phyloP scores from a whole-genome alignment of 2,797 vertebrate genomes.

The Myotis daubentonii region DNA sequence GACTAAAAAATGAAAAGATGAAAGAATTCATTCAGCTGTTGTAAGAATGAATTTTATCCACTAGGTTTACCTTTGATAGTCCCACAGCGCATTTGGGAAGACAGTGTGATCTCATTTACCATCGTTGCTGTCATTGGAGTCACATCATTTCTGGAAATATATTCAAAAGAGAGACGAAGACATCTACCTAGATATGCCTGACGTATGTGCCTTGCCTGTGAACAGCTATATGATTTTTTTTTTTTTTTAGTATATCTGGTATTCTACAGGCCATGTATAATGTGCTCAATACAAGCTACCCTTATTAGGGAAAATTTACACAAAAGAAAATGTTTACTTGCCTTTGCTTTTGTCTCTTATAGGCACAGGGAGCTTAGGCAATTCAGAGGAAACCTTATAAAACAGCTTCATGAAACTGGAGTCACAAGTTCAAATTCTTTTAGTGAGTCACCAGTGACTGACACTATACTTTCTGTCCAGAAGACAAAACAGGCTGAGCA shows the following conservation, averaged over 20 bases:
- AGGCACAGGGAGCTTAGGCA: background rate
- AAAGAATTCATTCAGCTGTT: constrained; percentile 21
- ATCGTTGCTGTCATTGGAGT: background rate
- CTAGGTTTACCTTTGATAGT: background rate
- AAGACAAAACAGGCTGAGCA: no score
- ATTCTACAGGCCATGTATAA: background rate
- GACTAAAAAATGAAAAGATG: constrained; percentile 54
- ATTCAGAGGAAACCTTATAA: background rate
- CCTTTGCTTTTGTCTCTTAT: background rate
- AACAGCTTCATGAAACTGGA: background rate
- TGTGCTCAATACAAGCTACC: background rate
- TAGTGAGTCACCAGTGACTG: no score
- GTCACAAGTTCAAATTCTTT: background rate
- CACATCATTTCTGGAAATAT: constrained; percentile 23
- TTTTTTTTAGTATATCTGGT: background rate
- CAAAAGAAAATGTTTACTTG: background rate
- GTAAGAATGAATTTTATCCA: constrained; percentile 31
- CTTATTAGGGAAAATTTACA: background rate
- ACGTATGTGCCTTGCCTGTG: background rate
- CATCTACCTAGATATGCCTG: background rate
- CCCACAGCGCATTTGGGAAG: background rate
- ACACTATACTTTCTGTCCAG: no score
- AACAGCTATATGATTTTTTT: background rate
- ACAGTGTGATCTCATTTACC: background rate
- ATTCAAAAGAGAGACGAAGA: background rate